Percentiles rank a stretch among this genome's conserved stretches.
Conservation (phyloP, 2,888 invertebrate species). For the Poecilobothrus nobilitatus region DNA sequence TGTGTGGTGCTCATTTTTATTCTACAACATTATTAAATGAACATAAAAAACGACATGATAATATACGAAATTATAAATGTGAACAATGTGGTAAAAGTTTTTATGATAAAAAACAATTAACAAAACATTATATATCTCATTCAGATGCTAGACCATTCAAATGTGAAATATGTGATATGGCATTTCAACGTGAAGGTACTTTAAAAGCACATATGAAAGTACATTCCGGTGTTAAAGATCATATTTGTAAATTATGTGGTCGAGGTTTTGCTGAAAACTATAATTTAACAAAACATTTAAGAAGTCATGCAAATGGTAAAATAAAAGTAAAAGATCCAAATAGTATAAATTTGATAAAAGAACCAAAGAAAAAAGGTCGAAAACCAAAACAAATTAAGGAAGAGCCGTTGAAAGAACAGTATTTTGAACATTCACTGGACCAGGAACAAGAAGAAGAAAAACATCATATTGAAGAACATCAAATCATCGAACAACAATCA, state of each 20-base stretch:
- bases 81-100: slow-evolving; percentile 46
- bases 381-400: neutral
- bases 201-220: slow-evolving; percentile 7
- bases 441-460: neutral
- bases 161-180: neutral
- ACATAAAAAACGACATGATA: slow-evolving; percentile 53
- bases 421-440: too few species aligned
- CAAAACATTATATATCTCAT: slow-evolving; percentile 4
- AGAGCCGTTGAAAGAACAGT: neutral
- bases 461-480: too few species aligned
- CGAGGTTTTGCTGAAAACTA: slow-evolving; percentile 9
- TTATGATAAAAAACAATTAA: slow-evolving; percentile 56
- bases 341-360: neutral
- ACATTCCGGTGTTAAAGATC: slow-evolving; percentile 7
- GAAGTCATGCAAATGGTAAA: slow-evolving; percentile 10
- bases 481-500: neutral
- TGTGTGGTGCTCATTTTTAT: slow-evolving; percentile 53
- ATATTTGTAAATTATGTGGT: slow-evolving; percentile 6
- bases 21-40: slow-evolving; percentile 50
- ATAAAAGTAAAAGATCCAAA: neutral
- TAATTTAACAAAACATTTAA: slow-evolving; percentile 10
- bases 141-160: neutral
- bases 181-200: neutral
- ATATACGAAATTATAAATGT: slow-evolving; percentile 53
- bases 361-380: neutral